Evolutionary conservation across 1,140 invertebrate genomes (phyloP), one percentile per base, ranked within the genome.

Genomic region (Camponotus pennsylvanicus): DNA sequence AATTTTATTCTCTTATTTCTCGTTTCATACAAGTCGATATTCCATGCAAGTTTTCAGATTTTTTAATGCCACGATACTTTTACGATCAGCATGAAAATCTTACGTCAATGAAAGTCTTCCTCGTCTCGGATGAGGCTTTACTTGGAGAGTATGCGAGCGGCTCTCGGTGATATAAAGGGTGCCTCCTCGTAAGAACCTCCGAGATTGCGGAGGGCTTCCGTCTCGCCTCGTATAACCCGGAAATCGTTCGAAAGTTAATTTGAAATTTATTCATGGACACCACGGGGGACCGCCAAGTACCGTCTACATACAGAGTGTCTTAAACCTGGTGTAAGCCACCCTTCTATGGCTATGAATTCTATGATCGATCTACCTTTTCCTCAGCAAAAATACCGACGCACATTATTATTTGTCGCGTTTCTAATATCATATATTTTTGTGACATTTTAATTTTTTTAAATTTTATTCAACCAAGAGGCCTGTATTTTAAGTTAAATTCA

Each of bases 251-350:
- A 90, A 92, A 92, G 90, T 92, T 93, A 93, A 93, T 93, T 93
- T 86, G 84, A 93, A 94, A 94, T 94, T 94, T 94, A 94, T 94
- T 94, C 93, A 94, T 93, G 93, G 88, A 91, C 88, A 80, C 86
- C 67, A 34, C 71, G 90, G 89, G 90, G 73, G 63, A 83, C 77
- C 79, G 21, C 45, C 55, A 40, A 40, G 52, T 18, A 45, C 7
- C 40, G 69, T 11, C 21, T 83, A 40, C 55, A 63, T 83, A 55
- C 40, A n/a, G 52, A 66, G 66, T 59, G 32, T 61, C 18, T 15
- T 32, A 66, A 21, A 55, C 7, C 45, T 37, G 13, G 15, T 18
- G 21, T 52, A 52, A 52, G 49, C 15, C 52, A 37, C 11, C 37
- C 55, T 57, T 21, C 2, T 21, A 15, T 32, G n/a, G 7, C n/a